Conservation (phyloP, 2,888 invertebrate genomes). For the Watsonalla binaria region DNA sequence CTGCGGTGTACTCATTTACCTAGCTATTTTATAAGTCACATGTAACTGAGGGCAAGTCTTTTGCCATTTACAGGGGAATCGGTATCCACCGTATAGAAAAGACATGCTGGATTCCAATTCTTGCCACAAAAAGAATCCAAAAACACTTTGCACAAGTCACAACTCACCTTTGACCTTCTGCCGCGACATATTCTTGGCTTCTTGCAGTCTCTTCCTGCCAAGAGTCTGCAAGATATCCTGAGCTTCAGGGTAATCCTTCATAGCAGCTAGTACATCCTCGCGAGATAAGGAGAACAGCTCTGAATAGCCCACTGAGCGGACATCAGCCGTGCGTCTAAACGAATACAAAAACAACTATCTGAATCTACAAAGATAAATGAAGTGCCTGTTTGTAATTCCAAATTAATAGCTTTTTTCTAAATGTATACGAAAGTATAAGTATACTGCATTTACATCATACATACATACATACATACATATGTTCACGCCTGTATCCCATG, state of each 20-base stretch:
- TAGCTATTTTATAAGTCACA: no score
- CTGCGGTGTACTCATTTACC: no score
- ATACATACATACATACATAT: no score
- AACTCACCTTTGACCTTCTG: slow-evolving; percentile 23
- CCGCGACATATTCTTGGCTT: slow-evolving; percentile 82
- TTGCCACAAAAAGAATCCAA: slow-evolving; percentile 5
- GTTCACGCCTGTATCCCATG: no score
- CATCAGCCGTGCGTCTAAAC: slow-evolving; percentile 94
- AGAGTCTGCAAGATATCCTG: slow-evolving; percentile 95
- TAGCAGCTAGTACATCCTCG: slow-evolving; percentile 95
- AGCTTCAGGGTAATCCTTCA: slow-evolving; percentile 98
- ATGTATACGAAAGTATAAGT: no score
- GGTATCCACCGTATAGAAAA: no score
- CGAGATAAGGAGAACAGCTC: slow-evolving; percentile 95
- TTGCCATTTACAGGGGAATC: no score
- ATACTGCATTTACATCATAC: no score
- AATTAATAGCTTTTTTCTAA: no score
- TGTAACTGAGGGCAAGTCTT: no score
- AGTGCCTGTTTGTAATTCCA: no score
- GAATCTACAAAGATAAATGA: neutral
- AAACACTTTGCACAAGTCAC: slow-evolving; percentile 5
- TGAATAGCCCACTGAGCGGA: slow-evolving; percentile 96
- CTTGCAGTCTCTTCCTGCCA: slow-evolving; percentile 91
- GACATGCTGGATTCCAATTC: no score
- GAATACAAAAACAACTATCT: neutral